Evolutionary conservation across 92 coral and sea anemone species (phyloP).

Genomic region (Galaxea fascicularis): DNA sequence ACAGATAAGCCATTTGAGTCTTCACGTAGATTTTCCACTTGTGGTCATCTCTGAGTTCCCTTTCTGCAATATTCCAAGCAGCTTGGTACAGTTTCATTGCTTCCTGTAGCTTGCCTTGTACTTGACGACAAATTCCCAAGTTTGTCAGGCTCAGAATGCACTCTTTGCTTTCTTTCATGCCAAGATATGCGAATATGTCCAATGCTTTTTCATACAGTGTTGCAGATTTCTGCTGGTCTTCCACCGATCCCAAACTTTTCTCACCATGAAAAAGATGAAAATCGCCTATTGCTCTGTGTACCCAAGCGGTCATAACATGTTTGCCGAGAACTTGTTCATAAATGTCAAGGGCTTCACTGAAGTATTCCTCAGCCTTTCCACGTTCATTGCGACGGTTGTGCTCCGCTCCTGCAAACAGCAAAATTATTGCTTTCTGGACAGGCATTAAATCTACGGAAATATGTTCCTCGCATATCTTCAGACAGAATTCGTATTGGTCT

Average conservation of each 20-base stretch:
- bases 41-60: constrained; percentile 3
- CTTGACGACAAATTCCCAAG: constrained; percentile 10
- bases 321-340: constrained; percentile 6
- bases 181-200: not conserved
- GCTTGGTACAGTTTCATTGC: constrained; percentile 15
- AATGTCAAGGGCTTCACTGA: constrained; percentile 5
- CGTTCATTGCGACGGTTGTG: constrained; percentile 27
- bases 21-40: constrained; percentile 19
- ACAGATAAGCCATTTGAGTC: constrained; percentile 12
- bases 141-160: constrained; percentile 12
- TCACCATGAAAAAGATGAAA: constrained; percentile 26
- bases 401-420: constrained; percentile 18
- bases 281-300: not conserved
- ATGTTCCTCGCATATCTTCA: constrained; percentile 4
- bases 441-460: not conserved
- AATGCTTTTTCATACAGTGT: constrained; percentile 1
- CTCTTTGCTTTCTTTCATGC: constrained; percentile 6
- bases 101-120: not conserved
- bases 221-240: constrained; percentile 9
- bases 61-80: constrained; percentile 29
- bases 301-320: constrained; percentile 24
- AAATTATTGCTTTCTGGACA: constrained; percentile 7
- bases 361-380: not conserved
- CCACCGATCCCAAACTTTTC: constrained; percentile 8
- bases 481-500: constrained; percentile 5